A percentile compares a stretch with the other conserved stretches of the same genome.
Evolutionary conservation across 2,113 vertebrate species (phyloP).

Genomic region (Lepus timidus): DNA sequence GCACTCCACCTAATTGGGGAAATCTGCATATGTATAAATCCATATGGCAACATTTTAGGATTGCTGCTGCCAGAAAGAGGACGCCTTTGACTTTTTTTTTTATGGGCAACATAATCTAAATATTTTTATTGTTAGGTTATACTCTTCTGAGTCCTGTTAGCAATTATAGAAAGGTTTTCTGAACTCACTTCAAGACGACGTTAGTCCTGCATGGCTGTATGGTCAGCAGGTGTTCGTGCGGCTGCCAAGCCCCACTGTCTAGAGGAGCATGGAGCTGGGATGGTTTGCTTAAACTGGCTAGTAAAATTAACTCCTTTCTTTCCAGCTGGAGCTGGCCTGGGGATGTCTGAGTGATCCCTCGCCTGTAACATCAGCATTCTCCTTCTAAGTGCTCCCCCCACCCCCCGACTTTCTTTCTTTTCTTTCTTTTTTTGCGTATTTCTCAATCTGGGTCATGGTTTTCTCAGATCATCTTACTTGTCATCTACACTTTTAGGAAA

Average conservation of each 20-base stretch:
- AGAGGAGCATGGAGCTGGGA: conserved; percentile 59
- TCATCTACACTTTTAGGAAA: conserved; percentile 66
- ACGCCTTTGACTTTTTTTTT: conserved; percentile 82
- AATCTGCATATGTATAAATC: conserved; percentile 82
- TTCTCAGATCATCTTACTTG: conserved; percentile 71
- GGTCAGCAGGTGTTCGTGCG: conserved; percentile 85
- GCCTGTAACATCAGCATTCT: not conserved
- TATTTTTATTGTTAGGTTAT: conserved; percentile 89
- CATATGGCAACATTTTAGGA: conserved; percentile 84
- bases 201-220: conserved; percentile 77
- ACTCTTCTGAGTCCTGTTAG: conserved; percentile 86
- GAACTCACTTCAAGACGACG: conserved; percentile 83
- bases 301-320: conserved; percentile 71
- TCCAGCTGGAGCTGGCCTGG: conserved; percentile 26
- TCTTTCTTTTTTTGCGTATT: not conserved
- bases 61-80: conserved; percentile 80
- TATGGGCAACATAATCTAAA: conserved; percentile 85
- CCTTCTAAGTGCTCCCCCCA: not conserved
- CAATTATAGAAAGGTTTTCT: conserved; percentile 85
- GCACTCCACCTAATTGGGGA: conserved; percentile 77
- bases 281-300: conserved; percentile 41
- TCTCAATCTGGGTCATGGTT: conserved; percentile 2
- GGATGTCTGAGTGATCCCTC: not conserved
- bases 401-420: not conserved
- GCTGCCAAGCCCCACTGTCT: conserved; percentile 80